Evolutionary conservation across 2,113 vertebrate genomes (phyloP), one percentile per base, ranked within the genome.

Genomic region (Phylloscopus trochilus): DNA sequence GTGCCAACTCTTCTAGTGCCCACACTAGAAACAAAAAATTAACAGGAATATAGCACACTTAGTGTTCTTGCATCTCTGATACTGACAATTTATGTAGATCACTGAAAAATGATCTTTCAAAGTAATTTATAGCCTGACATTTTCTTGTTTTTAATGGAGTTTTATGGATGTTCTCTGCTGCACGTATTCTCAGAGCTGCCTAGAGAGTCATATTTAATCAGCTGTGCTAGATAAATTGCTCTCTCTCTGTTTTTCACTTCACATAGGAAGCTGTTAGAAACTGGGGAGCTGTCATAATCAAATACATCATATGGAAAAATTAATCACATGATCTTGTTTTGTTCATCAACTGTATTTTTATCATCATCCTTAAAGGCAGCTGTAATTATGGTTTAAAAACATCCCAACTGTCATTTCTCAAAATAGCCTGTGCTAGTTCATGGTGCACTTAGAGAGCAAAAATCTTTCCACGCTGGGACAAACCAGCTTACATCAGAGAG

Each of bases 261-360:
- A 77, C 39, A 69, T 49, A 60, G 58, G 77, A 95, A 92, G 86
- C 92, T 89, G 43, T 80, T 63, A 70, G 52, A 55, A 83, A 51
- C 51, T 35, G 70, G 72, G 92, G 72, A 90, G 67, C 74, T 95
- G 81, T 93, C 90, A 83, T 47, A 93, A 81, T 91, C 82, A 92
- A 81, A 93, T 73, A 88, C 18, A 11, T 91, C 89, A 85, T 49
- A 81, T 10, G 75, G 78, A 84, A 63, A 91, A 83, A 96, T 64
- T 59, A 87, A 92, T 92, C 89, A 90, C 23, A 14, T 90, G 85
- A 46, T 56, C 73, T 87, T 4, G 1, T 90, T 95, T 74, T 84
- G 73, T 80, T 95, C 86, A 92, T 58, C 73, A 86, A 12, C 89
- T 59, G 46, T 69, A 84, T 78, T 89, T 95, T 88, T 90, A 82